phyloP scores from a whole-genome alignment of 2,797 vertebrate genomes.

The Perodicticus potto region DNA sequence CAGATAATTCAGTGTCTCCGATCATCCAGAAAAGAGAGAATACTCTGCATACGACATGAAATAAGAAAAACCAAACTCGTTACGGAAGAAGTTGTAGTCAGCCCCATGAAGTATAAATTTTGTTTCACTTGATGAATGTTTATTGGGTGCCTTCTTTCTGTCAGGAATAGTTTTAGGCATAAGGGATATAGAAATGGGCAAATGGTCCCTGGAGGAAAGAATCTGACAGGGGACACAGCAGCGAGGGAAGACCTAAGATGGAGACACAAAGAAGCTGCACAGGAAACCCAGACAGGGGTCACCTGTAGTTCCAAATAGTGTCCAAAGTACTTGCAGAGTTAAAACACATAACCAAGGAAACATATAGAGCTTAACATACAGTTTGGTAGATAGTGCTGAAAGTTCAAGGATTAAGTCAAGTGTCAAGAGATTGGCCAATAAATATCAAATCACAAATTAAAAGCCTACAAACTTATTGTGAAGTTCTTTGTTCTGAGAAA shows the following conservation, averaged over 20 bases:
- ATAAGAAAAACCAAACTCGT: background rate
- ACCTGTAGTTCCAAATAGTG: background rate
- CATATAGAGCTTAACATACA: background rate
- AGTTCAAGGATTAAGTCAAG: constrained; percentile 14
- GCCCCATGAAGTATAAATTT: background rate
- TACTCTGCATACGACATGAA: background rate
- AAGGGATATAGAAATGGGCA: background rate
- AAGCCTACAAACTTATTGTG: background rate
- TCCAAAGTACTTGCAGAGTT: background rate
- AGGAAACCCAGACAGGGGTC: background rate
- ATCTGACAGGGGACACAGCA: background rate
- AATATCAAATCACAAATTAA: background rate
- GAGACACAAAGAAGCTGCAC: background rate
- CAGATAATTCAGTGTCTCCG: background rate
- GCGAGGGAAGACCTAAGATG: background rate
- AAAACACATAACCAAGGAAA: background rate
- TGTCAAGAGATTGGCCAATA: background rate
- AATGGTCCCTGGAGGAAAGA: background rate
- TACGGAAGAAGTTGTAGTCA: constrained; percentile 4
- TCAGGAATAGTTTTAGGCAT: background rate
- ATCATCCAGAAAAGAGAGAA: background rate
- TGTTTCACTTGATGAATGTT: constrained; percentile 51
- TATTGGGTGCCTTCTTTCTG: background rate
- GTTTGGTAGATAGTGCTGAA: constrained; percentile 3
- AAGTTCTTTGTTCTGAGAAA: background rate